Percentiles rank a stretch among this genome's conserved stretches.
These are phyloP conservation scores for Agrochola macilenta DNA, from an alignment of 2,888 invertebrate species.

Conservation along the genomic window DNA sequence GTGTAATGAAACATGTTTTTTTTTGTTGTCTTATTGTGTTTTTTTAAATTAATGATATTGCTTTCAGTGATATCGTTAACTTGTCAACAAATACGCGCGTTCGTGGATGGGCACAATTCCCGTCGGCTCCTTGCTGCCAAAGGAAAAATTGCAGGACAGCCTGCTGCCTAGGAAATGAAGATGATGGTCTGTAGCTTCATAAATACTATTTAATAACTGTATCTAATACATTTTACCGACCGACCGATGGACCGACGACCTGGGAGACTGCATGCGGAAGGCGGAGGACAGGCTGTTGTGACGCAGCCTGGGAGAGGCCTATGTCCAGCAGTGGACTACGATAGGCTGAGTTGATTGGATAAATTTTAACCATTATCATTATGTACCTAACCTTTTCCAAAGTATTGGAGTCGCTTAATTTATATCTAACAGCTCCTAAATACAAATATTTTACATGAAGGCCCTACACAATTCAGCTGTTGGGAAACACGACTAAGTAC, in stretches of 20 bases:
- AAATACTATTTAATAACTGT: background rate
- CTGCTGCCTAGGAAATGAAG: conserved; percentile 74
- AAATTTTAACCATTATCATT: background rate
- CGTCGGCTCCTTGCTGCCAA: conserved; percentile 68
- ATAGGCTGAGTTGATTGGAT: background rate
- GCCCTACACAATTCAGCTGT: background rate
- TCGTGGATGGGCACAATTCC: conserved; percentile 75
- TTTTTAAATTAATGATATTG: conserved; percentile 20
- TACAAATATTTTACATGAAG: background rate
- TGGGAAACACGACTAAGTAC: background rate
- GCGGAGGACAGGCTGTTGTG: no score
- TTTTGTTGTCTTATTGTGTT: background rate
- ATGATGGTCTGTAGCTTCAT: conserved; percentile 65
- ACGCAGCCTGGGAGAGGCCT: no score
- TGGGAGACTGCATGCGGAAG: no score
- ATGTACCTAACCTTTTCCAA: background rate
- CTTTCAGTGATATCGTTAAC: conserved; percentile 70
- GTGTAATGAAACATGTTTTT: background rate
- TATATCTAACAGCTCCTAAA: background rate
- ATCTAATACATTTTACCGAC: background rate
- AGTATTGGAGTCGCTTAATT: background rate
- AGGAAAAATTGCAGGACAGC: conserved; percentile 71
- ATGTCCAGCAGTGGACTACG: no score
- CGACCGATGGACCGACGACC: no score
- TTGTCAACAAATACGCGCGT: conserved; percentile 67